Evolutionary conservation across 2,797 vertebrate genomes (phyloP).

Genomic region (Sebastes matsubarae): DNA sequence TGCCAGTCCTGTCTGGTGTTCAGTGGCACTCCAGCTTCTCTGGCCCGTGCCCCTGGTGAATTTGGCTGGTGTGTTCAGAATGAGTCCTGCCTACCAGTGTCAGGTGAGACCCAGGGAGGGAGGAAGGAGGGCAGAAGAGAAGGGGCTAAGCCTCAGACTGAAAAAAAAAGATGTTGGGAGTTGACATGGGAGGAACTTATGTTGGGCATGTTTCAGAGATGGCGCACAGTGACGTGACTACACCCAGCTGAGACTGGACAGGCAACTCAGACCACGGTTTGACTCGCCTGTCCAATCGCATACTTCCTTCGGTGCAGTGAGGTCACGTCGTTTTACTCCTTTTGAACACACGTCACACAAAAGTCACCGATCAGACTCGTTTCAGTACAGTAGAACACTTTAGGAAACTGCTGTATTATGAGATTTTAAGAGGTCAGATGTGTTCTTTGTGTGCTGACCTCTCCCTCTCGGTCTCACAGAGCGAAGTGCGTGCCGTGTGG

Average conservation of each 20-base stretch:
- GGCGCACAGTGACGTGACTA: constrained; percentile 49
- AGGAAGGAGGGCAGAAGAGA: constrained; percentile 64
- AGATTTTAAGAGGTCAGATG: constrained; percentile 71
- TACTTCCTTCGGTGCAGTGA: constrained; percentile 25
- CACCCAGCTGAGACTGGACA: constrained; percentile 45
- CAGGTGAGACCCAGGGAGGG: constrained; percentile 85
- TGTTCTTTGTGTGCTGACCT: constrained; percentile 77
- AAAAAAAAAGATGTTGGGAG: constrained; percentile 43
- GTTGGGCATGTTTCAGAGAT: constrained; percentile 48
- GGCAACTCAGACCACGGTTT: constrained; percentile 45
- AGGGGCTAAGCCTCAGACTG: constrained; percentile 21
- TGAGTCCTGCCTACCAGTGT: constrained; percentile 90
- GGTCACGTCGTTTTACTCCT: constrained; percentile 50
- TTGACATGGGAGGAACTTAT: constrained; percentile 65
- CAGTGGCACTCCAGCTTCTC: constrained; percentile 81
- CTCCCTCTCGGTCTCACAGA: constrained; percentile 85
- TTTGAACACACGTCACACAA: constrained; percentile 44
- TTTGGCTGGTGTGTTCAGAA: constrained; percentile 97
- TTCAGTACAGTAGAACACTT: constrained; percentile 46
- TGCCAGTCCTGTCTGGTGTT: constrained; percentile 94
- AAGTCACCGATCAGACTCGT: constrained; percentile 39
- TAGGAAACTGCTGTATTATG: constrained; percentile 55
- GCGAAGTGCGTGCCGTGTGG: constrained; percentile 90
- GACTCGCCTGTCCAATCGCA: constrained; percentile 43
- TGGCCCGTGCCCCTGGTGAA: constrained; percentile 86